Base-by-base conservation (phyloP, 2,888 invertebrate genomes). In the Lasioglossum leucozonium region DNA sequence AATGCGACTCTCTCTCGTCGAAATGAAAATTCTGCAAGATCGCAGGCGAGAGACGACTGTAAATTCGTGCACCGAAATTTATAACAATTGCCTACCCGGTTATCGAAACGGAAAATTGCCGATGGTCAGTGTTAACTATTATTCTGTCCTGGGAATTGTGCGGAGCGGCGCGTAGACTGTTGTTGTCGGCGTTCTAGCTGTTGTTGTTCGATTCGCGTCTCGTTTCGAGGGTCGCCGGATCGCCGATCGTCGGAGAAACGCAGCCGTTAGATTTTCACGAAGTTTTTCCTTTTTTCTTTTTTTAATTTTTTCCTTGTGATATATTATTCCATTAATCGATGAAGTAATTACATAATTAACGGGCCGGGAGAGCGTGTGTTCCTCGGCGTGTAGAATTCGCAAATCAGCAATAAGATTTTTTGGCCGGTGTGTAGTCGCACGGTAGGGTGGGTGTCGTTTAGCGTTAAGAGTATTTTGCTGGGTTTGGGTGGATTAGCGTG, bases 251-350 rank as follows among this genome's bases (percentile, higher is more conserved):
- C 65, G 8, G 65, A 34, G 34, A 65, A 30, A 73, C 80, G 69
- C 42, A 62, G 69, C n/a, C 18, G 81, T 72, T 73, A 75, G 58
- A 84, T 81, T 84, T 47, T 78, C 75, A 67, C 58, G 51, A 84
- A 67, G n/a, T n/a, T n/a, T n/a, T n/a, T n/a, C n/a, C n/a, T n/a
- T n/a, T n/a, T n/a, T n/a, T n/a, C n/a, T n/a, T n/a, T n/a, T n/a
- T n/a, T n/a, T n/a, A n/a, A n/a, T n/a, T n/a, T 82, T 84, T 51
- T 40, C 8, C 22, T 85, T 75, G 73, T 75, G 79, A 85, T 85
- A 80, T 86, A 84, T 82, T 84, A 78, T 84, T 82, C 80, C 16
- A 80, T 82, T 82, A 84, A 86, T 87, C 82, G 85, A 82, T 84
- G 79, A 88, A 82, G 74, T 87, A 84, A 86, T 88, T 81, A 73